These are phyloP conservation scores for Tromatobia lineatoria DNA, from an alignment of 2,888 invertebrate species.

Conservation along the genomic window DNA sequence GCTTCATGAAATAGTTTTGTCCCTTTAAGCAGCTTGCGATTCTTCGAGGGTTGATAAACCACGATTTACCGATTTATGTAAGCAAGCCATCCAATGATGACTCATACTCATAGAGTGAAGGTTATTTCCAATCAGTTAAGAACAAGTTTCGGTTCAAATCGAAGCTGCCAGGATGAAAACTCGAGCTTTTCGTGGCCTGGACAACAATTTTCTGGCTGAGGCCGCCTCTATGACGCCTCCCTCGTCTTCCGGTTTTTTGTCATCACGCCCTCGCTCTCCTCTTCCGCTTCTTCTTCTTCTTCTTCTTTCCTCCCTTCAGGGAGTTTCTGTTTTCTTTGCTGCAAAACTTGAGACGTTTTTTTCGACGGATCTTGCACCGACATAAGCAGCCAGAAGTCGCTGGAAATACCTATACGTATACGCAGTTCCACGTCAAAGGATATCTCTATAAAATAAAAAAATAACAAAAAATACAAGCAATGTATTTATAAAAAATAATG, in stretches of 20 bases:
- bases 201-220: conserved; percentile 60
- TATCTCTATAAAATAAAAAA: conserved; percentile 9
- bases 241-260: conserved; percentile 62
- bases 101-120: not conserved
- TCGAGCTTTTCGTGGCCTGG: conserved; percentile 18
- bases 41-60: not conserved
- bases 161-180: not conserved
- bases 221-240: conserved; percentile 57
- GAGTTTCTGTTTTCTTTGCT: conserved; percentile 73
- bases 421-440: conserved; percentile 4
- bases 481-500: not conserved
- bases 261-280: conserved; percentile 48
- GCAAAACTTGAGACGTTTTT: conserved; percentile 69
- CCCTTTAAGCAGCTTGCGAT: conserved; percentile 36
- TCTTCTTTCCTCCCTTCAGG: conserved; percentile 17
- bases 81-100: not conserved
- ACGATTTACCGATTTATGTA: not conserved
- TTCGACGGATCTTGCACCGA: not conserved
- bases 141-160: not conserved
- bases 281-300: conserved; percentile 57
- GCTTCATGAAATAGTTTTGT: conserved; percentile 75
- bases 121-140: not conserved
- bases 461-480: not conserved
- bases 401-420: conserved; percentile 28
- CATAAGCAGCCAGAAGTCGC: conserved; percentile 43